A percentile compares a stretch with the other conserved stretches of the same genome.
Conservation (phyloP, 2,113 vertebrate species). For the Heterocephalus glaber region DNA sequence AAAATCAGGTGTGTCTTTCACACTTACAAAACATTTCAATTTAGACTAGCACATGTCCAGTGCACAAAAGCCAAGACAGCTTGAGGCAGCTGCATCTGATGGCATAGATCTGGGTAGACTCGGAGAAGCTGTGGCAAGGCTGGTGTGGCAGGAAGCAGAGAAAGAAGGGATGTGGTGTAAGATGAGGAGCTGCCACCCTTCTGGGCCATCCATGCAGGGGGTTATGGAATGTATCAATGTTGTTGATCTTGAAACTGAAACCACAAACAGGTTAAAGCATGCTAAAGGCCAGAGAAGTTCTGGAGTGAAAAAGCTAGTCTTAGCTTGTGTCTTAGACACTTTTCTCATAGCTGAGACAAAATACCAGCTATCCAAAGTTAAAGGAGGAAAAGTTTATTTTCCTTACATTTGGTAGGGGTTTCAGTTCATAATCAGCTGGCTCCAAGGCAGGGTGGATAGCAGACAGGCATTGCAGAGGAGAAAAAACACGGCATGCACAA, state of each 20-base stretch:
- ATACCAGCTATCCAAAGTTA: too few species aligned
- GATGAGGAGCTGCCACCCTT: background rate
- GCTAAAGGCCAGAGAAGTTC: background rate
- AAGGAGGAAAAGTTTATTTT: too few species aligned
- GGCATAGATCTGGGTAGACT: background rate
- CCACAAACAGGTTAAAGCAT: background rate
- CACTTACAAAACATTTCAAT: background rate
- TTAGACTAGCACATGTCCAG: background rate
- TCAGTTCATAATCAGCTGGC: too few species aligned
- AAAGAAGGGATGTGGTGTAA: background rate
- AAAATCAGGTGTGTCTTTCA: background rate
- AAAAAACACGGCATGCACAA: too few species aligned
- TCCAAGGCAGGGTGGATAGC: too few species aligned
- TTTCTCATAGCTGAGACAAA: too few species aligned
- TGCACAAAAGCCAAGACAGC: background rate
- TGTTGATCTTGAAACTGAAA: background rate
- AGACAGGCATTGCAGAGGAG: too few species aligned
- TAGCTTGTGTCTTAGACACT: background rate
- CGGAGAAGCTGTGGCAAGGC: background rate
- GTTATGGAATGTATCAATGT: background rate
- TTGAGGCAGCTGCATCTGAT: background rate
- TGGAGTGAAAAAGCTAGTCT: background rate
- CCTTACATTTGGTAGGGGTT: too few species aligned
- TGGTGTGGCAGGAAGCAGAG: background rate
- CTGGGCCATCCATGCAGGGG: background rate